phyloP scores from a whole-genome alignment of 2,888 invertebrate species.

The Pocota personata region DNA sequence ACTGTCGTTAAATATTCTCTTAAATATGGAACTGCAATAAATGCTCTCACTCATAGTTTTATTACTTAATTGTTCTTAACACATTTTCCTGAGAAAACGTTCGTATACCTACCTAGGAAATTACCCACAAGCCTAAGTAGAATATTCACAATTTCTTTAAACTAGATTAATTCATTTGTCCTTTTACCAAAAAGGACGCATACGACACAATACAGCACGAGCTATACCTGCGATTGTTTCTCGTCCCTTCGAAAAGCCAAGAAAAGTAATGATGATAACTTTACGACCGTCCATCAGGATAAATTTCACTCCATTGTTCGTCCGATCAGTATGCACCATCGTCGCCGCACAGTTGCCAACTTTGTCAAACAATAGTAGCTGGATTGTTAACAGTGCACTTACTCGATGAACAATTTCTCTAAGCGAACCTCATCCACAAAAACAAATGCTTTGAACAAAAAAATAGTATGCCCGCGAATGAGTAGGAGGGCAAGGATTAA shows the following conservation, averaged over 20 bases:
- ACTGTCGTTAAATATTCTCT: not conserved
- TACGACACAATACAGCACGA: not conserved
- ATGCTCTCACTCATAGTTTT: slow-evolving; percentile 20
- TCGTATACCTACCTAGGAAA: not conserved
- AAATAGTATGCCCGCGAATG: slow-evolving; percentile 42
- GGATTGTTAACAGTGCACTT: slow-evolving; percentile 20
- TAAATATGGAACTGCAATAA: not conserved
- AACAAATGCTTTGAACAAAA: slow-evolving; percentile 35
- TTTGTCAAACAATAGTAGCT: not conserved
- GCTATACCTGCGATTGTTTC: slow-evolving; percentile 26
- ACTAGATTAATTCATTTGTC: slow-evolving; percentile 59
- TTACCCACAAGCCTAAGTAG: not conserved
- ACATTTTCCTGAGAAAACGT: slow-evolving; percentile 27
- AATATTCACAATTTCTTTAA: slow-evolving; percentile 40
- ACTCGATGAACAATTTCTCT: slow-evolving; percentile 24
- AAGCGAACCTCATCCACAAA: slow-evolving; percentile 16
- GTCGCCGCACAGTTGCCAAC: slow-evolving; percentile 1
- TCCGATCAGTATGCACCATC: not conserved
- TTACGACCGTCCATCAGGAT: slow-evolving; percentile 72
- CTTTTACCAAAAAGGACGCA: slow-evolving; percentile 12
- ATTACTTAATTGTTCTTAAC: slow-evolving; percentile 50
- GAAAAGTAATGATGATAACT: slow-evolving; percentile 72
- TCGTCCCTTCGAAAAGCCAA: slow-evolving; percentile 44
- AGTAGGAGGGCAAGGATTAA: slow-evolving; percentile 61
- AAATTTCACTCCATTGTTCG: slow-evolving; percentile 49